Evolutionary conservation across 1,140 invertebrate genomes (phyloP).

Genomic region (Drosophila kohkoa): DNA sequence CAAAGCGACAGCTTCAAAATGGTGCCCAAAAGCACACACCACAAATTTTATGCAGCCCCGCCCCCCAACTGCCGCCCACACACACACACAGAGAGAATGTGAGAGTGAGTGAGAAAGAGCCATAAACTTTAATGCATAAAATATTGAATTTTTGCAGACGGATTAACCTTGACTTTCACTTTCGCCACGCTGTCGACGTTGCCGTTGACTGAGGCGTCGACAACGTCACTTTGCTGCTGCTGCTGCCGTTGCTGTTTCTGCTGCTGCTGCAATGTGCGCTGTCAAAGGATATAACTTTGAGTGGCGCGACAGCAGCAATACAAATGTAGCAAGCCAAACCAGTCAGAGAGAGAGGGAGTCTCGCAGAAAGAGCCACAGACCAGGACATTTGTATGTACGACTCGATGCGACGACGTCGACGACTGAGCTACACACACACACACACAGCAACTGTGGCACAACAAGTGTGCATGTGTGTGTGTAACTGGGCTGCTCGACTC

Average conservation of each 20-base stretch:
- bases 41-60: conserved; percentile 61
- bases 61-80: background rate
- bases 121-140: conserved; percentile 84
- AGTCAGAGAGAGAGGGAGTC: conserved; percentile 20
- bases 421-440: conserved; percentile 52
- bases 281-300: conserved; percentile 76
- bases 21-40: conserved; percentile 76
- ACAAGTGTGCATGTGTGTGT: conserved; percentile 13
- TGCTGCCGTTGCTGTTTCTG: conserved; percentile 1
- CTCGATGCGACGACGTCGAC: conserved; percentile 46
- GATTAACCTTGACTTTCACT: conserved; percentile 85
- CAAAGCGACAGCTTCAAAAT: conserved; percentile 60
- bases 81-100: conserved; percentile 6
- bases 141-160: conserved; percentile 84
- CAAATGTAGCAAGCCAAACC: conserved; percentile 70
- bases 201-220: conserved; percentile 2
- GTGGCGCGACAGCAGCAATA: conserved; percentile 78
- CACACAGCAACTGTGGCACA: conserved; percentile 25
- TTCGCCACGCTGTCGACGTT: conserved; percentile 51
- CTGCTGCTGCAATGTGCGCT: conserved; percentile 18
- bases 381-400: conserved; percentile 77
- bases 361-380: conserved; percentile 40
- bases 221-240: conserved; percentile 18
- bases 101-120: conserved; percentile 24
- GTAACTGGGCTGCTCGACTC: conserved; percentile 49